phyloP scores from a whole-genome alignment of 2,113 vertebrate species.

The Myotis davidii region DNA sequence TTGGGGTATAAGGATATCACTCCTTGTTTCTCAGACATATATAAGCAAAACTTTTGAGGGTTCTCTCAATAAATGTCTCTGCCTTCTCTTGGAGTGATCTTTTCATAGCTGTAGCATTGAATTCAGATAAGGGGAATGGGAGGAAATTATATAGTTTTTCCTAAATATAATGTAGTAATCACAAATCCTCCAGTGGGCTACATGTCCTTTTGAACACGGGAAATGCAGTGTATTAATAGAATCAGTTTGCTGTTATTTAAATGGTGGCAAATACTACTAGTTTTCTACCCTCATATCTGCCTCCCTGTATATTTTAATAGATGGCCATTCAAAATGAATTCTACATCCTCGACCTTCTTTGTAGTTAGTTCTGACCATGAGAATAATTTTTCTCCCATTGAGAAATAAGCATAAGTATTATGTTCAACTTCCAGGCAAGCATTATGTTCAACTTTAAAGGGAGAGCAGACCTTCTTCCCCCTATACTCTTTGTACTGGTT shows the following conservation, averaged over 20 bases:
- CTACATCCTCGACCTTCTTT: neutral
- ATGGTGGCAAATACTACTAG: neutral
- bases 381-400: neutral
- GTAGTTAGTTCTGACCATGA: neutral
- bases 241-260: neutral
- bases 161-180: neutral
- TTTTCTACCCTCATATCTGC: neutral
- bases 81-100: neutral
- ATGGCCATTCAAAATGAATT: neutral
- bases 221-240: neutral
- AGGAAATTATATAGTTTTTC: neutral
- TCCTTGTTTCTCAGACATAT: neutral
- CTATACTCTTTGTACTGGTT: neutral
- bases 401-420: neutral
- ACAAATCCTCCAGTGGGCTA: neutral
- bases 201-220: neutral
- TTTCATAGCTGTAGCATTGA: neutral
- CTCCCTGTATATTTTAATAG: neutral
- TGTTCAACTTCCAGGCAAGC: neutral
- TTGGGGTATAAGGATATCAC: neutral
- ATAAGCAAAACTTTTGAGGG: neutral
- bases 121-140: neutral
- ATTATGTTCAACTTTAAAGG: neutral
- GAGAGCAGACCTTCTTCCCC: neutral
- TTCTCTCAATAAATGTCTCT: neutral